phyloP scores from a whole-genome alignment of 30 jellyfish, hydroid and myxozoan genomes.

The Catostylus mosaicus region DNA sequence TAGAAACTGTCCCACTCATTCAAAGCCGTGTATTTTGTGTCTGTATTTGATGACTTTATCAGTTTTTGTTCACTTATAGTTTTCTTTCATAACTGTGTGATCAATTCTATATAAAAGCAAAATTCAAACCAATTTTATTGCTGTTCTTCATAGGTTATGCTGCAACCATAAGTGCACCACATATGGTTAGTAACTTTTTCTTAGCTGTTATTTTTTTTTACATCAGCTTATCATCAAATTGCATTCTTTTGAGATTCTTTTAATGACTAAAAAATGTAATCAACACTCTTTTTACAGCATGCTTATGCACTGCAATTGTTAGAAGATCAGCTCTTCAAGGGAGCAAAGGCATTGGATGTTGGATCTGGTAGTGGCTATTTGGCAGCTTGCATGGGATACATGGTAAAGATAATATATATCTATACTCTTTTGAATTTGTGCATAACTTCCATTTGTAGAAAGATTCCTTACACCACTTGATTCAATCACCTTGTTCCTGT shows the following conservation, averaged over 20 bases:
- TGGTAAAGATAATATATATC: slow-evolving; percentile 60
- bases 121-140: background rate
- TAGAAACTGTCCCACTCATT: too few relatives aligned
- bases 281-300: slow-evolving; percentile 62
- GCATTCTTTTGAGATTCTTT: background rate
- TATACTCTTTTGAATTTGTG: background rate
- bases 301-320: slow-evolving; percentile 96
- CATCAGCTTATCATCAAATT: background rate
- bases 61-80: too few relatives aligned
- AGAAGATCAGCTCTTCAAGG: slow-evolving; percentile 80
- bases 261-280: background rate
- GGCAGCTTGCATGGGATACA: slow-evolving; percentile 97
- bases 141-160: slow-evolving; percentile 73
- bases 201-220: background rate
- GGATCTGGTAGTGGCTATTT: slow-evolving; percentile 99
- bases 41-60: too few relatives aligned
- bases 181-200: slow-evolving; percentile 83
- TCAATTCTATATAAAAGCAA: too few relatives aligned
- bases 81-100: too few relatives aligned
- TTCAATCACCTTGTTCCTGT: too few relatives aligned
- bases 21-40: too few relatives aligned
- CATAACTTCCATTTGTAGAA: too few relatives aligned
- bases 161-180: slow-evolving; percentile 99
- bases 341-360: slow-evolving; percentile 96
- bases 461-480: too few relatives aligned